These are phyloP conservation scores for Crotalus viridis DNA, from an alignment of 2,113 vertebrate genomes.

Conservation along the genomic window DNA sequence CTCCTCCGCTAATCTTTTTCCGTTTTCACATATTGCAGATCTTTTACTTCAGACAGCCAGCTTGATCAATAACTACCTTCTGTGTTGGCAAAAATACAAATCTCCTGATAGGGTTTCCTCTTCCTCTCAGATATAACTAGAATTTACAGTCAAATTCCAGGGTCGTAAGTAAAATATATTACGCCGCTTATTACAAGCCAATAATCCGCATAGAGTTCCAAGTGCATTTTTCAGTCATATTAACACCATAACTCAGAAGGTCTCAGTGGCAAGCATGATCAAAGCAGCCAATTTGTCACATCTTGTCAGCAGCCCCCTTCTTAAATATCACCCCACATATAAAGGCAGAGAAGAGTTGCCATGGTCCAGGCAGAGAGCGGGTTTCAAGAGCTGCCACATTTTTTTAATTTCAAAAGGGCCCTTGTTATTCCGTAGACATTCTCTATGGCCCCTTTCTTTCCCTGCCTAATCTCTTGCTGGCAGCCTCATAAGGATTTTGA, in stretches of 20 bases:
- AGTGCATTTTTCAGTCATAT: slow-evolving; percentile 15
- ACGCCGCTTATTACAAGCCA: slow-evolving; percentile 1
- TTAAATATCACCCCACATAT: slow-evolving; percentile 13
- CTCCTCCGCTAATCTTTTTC: slow-evolving; percentile 21
- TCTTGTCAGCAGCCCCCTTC: slow-evolving; percentile 12
- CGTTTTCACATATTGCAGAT: slow-evolving; percentile 7
- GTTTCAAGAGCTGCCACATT: background rate
- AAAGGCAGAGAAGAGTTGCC: background rate
- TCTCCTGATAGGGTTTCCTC: slow-evolving; percentile 6
- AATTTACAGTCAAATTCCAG: slow-evolving; percentile 29
- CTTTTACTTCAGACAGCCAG: background rate
- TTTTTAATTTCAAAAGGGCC: background rate
- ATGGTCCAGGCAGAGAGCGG: background rate
- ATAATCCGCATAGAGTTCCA: background rate
- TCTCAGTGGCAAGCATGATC: background rate
- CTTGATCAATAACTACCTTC: slow-evolving; percentile 22
- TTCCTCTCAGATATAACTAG: background rate
- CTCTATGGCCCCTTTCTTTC: background rate
- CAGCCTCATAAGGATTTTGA: background rate
- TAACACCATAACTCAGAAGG: slow-evolving; percentile 26
- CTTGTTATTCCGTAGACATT: background rate
- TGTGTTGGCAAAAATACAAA: background rate
- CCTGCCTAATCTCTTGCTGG: background rate
- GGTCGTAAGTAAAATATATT: slow-evolving; percentile 21
- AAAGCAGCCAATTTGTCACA: slow-evolving; percentile 17